A percentile compares a stretch with the other conserved stretches of the same genome.
Evolutionary conservation across 2,113 vertebrate species (phyloP).

Genomic region (Monopterus albus): DNA sequence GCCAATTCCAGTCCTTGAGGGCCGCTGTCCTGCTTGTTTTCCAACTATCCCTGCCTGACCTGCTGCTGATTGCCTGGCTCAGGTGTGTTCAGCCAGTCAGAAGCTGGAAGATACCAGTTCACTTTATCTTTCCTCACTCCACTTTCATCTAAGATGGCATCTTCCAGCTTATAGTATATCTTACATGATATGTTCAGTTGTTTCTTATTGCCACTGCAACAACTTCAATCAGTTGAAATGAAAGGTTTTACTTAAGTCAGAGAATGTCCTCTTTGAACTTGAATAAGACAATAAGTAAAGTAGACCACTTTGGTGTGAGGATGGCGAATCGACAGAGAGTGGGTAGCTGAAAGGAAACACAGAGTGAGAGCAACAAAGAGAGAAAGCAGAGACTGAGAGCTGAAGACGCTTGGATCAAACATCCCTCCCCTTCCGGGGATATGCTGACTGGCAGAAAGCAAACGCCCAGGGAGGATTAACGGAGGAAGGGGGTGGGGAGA

Average conservation of each 20-base stretch:
- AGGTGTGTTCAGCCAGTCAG: too few relatives aligned
- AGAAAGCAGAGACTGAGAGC: conserved; percentile 33
- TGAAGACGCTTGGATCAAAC: conserved; percentile 60
- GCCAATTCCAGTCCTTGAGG: too few relatives aligned
- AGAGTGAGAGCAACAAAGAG: conserved; percentile 19
- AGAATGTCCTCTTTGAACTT: conserved; percentile 67
- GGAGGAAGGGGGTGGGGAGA: conserved; percentile 31
- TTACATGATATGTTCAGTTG: too few relatives aligned
- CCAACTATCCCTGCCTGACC: too few relatives aligned
- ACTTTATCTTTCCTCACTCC: too few relatives aligned
- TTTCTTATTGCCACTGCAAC: too few relatives aligned
- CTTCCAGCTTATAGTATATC: too few relatives aligned
- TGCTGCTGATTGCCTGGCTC: too few relatives aligned
- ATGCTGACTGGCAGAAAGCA: conserved; percentile 78
- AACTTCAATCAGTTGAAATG: conserved; percentile 32
- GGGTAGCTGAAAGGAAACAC: conserved; percentile 53
- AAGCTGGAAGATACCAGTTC: too few relatives aligned
- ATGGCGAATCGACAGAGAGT: conserved; percentile 41
- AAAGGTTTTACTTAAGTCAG: conserved; percentile 43
- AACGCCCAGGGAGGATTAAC: conserved; percentile 50
- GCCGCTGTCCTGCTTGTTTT: too few relatives aligned
- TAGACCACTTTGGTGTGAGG: conserved; percentile 51
- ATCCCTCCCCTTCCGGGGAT: conserved; percentile 41
- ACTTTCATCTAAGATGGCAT: too few relatives aligned
- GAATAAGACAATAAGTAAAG: conserved; percentile 63